These are phyloP conservation scores for Pteronotus mesoamericanus DNA, from an alignment of 2,797 vertebrate genomes.

Conservation along the genomic window DNA sequence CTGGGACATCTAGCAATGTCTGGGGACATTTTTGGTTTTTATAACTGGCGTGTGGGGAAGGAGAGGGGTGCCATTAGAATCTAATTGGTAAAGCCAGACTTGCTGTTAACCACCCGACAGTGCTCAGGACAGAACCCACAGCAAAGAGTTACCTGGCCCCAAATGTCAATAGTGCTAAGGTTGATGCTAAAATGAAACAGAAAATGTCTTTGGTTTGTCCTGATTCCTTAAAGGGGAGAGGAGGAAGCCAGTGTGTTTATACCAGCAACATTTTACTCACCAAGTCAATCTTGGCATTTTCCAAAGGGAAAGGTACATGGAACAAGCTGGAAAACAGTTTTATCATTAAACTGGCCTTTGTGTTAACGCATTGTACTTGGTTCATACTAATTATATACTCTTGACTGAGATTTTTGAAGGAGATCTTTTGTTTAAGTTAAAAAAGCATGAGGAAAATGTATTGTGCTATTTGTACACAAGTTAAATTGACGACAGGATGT, in stretches of 20 bases:
- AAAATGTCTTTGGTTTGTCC: background rate
- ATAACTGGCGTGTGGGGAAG: background rate
- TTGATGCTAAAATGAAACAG: background rate
- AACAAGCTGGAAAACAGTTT: background rate
- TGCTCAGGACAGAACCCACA: background rate
- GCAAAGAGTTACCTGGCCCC: background rate
- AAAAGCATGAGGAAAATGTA: background rate
- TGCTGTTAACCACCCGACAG: background rate
- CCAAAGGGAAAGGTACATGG: background rate
- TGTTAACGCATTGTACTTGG: background rate
- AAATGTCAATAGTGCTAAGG: background rate
- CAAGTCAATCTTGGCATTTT: background rate
- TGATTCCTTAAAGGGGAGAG: background rate
- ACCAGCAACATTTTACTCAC: background rate
- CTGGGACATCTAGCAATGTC: background rate
- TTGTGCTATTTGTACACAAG: background rate
- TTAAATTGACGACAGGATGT: background rate
- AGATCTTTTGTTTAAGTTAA: background rate
- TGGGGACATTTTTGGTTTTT: background rate
- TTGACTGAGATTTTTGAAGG: background rate
- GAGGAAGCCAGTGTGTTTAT: background rate
- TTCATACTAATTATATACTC: background rate
- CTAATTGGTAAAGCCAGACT: background rate
- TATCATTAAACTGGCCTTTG: background rate
- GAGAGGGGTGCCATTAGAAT: background rate